phyloP scores from a whole-genome alignment of 2,797 vertebrate species.

The Rhodeus uyekii region DNA sequence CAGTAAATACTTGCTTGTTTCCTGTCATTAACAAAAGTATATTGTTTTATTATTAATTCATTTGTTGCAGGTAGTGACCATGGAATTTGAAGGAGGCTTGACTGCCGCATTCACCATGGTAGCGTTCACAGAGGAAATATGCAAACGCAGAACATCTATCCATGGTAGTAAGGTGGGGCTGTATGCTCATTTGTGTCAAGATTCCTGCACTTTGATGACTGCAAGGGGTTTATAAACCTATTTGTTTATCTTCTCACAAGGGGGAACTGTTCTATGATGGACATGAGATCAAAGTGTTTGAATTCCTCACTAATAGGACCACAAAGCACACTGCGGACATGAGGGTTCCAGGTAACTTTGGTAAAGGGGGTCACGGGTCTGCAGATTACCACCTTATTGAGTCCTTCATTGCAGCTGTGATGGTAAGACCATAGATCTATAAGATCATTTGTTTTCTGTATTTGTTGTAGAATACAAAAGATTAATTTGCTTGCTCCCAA shows the following conservation, averaged over 20 bases:
- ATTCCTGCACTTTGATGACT: background rate
- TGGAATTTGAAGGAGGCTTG: slow-evolving; percentile 87
- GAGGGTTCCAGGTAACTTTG: slow-evolving; percentile 29
- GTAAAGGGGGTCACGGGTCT: slow-evolving; percentile 68
- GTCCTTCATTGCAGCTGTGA: slow-evolving; percentile 80
- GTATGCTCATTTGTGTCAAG: background rate
- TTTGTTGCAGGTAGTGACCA: slow-evolving; percentile 80
- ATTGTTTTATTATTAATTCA: background rate
- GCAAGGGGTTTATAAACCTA: background rate
- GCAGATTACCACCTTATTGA: slow-evolving; percentile 82
- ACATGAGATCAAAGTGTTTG: slow-evolving; percentile 72
- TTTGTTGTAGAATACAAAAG: background rate
- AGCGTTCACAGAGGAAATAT: slow-evolving; percentile 79
- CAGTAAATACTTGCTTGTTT: background rate
- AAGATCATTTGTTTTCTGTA: background rate
- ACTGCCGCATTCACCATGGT: slow-evolving; percentile 86
- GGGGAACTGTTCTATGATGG: slow-evolving; percentile 77
- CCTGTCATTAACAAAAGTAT: no score
- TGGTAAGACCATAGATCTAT: slow-evolving; percentile 65
- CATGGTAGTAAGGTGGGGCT: slow-evolving; percentile 78
- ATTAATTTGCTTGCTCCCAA: background rate
- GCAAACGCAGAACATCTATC: slow-evolving; percentile 77
- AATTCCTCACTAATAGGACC: slow-evolving; percentile 76
- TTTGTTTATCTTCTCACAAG: slow-evolving; percentile 43
- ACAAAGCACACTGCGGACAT: slow-evolving; percentile 59